Evolutionary conservation across 2,888 invertebrate genomes (phyloP), one percentile per base, ranked within the genome.

Genomic region (Dicranocentrus wangi): DNA sequence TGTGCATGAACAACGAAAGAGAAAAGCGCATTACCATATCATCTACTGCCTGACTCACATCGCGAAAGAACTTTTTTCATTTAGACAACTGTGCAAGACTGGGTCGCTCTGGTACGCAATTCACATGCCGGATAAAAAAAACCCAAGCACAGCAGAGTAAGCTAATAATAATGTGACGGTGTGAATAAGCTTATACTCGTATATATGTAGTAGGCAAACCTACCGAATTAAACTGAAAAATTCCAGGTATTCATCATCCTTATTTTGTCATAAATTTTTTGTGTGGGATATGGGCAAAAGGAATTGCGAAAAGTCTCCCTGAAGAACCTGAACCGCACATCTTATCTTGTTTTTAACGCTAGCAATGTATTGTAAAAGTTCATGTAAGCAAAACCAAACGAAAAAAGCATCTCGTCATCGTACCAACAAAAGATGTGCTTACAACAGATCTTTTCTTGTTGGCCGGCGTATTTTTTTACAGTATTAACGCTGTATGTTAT

Each of bases 291-390:
- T 27, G 60, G 17, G 60, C 53, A 58, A 23, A 27, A 1, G 10
- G n/a, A 8, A 51, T 19, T 51, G 2, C 1, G 3, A 43, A 60
- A 43, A 23, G n/a, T 15, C 13, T 17, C 19, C 1, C 19, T 8
- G 51, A 51, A 51, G 19, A 51, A 39, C n/a, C n/a, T n/a, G 39
- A 39, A 13, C 39, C 39, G 13, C 39, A 39, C 39, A 39, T 39
- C 5, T 39, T 39, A 13, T 13, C 39, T 5, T 27, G 19, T 70
- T n/a, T 32, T 8, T 58, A 70, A 39, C 60, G 42, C 32, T 32
- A 43, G 71, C 71, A 39, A 71, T 71, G 43, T 42, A 42, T 60
- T 71, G 60, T 58, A 71, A 53, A 60, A 71, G 71, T 71, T 58
- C 60, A 71, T 71, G 71, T 71, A n/a, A 71, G 55, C 60, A 71